Evolutionary conservation across 2,797 vertebrate species (phyloP).

Genomic region (Xenopus petersii): DNA sequence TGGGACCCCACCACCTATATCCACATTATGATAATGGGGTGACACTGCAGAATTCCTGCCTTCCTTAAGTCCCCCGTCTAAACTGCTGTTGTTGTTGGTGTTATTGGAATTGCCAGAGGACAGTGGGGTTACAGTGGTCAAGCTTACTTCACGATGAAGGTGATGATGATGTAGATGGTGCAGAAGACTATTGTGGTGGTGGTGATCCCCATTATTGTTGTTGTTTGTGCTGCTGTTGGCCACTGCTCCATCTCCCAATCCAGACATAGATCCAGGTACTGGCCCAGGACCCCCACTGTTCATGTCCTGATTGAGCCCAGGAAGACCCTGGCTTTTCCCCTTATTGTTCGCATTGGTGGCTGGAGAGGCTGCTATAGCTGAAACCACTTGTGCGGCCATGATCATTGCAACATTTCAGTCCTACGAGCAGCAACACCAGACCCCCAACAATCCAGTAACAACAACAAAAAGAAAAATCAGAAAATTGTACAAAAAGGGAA

Average conservation of each 20-base stretch:
- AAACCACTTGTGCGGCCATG: conserved; percentile 85
- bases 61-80: conserved; percentile 70
- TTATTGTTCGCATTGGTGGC: conserved; percentile 72
- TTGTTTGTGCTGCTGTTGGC: conserved; percentile 28
- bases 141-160: conserved; percentile 60
- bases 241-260: conserved; percentile 17
- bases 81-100: conserved; percentile 49
- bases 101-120: conserved; percentile 48
- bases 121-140: conserved; percentile 80
- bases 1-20: conserved; percentile 78
- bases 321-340: conserved; percentile 78
- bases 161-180: conserved; percentile 51
- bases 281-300: conserved; percentile 73
- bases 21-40: conserved; percentile 66
- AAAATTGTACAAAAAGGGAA: no score
- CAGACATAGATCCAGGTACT: conserved; percentile 29
- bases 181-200: conserved; percentile 18
- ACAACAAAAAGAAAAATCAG: conserved; percentile 1
- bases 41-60: conserved; percentile 68
- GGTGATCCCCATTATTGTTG: conserved; percentile 17
- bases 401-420: conserved; percentile 85
- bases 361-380: conserved; percentile 67
- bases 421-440: no score
- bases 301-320: conserved; percentile 77
- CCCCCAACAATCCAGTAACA: conserved; percentile 42